Evolutionary conservation across 2,797 vertebrate genomes (phyloP).

Genomic region (Xerus rutilus): DNA sequence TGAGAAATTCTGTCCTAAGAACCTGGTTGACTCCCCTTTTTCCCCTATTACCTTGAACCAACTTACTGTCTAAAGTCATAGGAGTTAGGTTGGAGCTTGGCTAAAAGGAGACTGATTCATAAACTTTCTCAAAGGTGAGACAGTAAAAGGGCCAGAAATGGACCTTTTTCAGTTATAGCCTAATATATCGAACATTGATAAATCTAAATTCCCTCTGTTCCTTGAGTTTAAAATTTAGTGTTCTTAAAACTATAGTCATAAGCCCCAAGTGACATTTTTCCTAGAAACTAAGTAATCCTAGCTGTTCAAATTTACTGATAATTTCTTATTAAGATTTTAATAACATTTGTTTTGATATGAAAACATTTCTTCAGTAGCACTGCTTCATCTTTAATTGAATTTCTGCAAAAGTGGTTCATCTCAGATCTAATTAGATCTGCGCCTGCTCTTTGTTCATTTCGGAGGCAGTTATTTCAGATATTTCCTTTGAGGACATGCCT

Average conservation of each 20-base stretch:
- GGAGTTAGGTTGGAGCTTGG: background rate
- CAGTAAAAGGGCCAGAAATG: background rate
- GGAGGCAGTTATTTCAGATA: constrained; percentile 60
- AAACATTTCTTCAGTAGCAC: constrained; percentile 76
- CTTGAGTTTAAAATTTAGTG: constrained; percentile 80
- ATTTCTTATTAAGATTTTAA: constrained; percentile 86
- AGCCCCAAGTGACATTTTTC: constrained; percentile 80
- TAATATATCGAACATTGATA: background rate
- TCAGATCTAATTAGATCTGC: constrained; percentile 69
- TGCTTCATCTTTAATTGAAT: constrained; percentile 83
- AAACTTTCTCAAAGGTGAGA: constrained; percentile 49
- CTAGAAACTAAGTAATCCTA: constrained; percentile 78
- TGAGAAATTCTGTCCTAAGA: background rate
- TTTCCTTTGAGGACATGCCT: constrained; percentile 51
- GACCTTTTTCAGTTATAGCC: constrained; percentile 5
- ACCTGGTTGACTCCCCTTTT: background rate
- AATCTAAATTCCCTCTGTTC: constrained; percentile 55
- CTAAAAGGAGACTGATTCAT: background rate
- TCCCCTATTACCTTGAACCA: background rate
- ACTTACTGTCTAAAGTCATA: background rate
- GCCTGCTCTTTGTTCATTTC: constrained; percentile 77
- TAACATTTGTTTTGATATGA: constrained; percentile 83
- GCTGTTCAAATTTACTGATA: constrained; percentile 82
- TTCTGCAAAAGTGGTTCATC: constrained; percentile 76
- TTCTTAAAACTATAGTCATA: constrained; percentile 81